A percentile compares a stretch with the other conserved stretches of the same genome.
Evolutionary conservation across 1,140 invertebrate species (phyloP).

Genomic region (Stenopsyche tienmushanensis): DNA sequence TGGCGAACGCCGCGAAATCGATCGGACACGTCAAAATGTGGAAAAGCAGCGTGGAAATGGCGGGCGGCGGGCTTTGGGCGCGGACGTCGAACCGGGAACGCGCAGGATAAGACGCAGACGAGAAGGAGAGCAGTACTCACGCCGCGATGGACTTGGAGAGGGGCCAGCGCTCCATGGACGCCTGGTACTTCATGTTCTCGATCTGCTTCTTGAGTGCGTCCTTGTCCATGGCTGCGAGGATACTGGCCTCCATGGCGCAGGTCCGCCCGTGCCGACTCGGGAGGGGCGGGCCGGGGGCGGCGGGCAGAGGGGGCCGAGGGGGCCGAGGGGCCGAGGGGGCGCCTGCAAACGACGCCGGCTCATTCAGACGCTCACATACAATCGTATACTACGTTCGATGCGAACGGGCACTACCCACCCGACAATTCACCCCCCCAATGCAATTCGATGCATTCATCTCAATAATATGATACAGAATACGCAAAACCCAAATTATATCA

Average conservation of each 20-base stretch:
- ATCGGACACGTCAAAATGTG: background rate
- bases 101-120: background rate
- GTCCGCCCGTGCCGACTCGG: constrained; percentile 53
- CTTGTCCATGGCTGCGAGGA: constrained; percentile 92
- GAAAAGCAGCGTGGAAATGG: background rate
- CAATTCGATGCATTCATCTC: too few relatives aligned
- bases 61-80: background rate
- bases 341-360: constrained; percentile 33
- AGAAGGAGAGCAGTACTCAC: constrained; percentile 78
- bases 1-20: too few relatives aligned
- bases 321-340: constrained; percentile 19
- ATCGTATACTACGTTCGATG: constrained; percentile 13
- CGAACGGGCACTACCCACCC: background rate
- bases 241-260: constrained; percentile 83
- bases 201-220: constrained; percentile 96
- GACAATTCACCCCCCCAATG: too few relatives aligned
- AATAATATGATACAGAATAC: too few relatives aligned
- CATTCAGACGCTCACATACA: constrained; percentile 24
- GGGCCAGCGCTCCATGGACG: constrained; percentile 93
- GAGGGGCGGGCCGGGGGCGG: constrained; percentile 40
- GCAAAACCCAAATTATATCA: too few relatives aligned
- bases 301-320: background rate
- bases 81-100: background rate
- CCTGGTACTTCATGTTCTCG: constrained; percentile 95
- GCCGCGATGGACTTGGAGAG: constrained; percentile 90